phyloP scores from a whole-genome alignment of 2,113 vertebrate species.

The Indicator maculatus region DNA sequence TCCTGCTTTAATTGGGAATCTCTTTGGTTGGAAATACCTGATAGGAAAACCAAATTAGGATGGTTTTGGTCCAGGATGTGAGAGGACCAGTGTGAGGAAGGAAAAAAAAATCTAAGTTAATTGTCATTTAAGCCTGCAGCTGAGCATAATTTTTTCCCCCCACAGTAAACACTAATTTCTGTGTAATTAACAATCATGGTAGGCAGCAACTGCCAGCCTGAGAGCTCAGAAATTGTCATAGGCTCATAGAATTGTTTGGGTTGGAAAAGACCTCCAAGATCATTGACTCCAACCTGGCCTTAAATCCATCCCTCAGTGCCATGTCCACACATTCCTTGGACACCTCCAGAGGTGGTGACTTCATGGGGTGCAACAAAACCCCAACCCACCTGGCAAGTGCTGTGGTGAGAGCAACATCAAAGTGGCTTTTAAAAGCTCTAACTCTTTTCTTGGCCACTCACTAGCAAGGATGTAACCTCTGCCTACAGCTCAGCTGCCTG shows the following conservation, averaged over 20 bases:
- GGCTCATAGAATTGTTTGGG: too few species aligned
- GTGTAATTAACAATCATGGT: not conserved
- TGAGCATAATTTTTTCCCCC: not conserved
- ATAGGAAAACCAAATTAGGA: not conserved
- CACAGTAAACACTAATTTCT: not conserved
- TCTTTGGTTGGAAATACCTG: not conserved
- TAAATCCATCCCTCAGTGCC: too few species aligned
- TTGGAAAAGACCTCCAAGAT: too few species aligned
- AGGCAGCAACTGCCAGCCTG: not conserved
- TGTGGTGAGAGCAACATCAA: not conserved
- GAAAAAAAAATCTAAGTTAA: not conserved
- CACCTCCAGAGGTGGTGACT: too few species aligned
- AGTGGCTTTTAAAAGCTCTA: not conserved
- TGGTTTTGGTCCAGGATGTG: not conserved
- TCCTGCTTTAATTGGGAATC: not conserved
- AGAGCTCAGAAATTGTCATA: not conserved
- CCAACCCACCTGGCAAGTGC: not conserved
- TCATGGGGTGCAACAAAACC: not conserved
- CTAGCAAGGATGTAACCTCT: not conserved
- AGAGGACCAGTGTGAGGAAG: not conserved
- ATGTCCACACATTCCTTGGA: too few species aligned
- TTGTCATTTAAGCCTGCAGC: not conserved
- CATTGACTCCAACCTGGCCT: too few species aligned
- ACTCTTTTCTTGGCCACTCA: not conserved
- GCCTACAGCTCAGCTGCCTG: not conserved